Percentiles rank a stretch among this genome's conserved stretches.
Evolutionary conservation across 2,888 invertebrate genomes (phyloP).

Genomic region (Plagiodera versicolora): DNA sequence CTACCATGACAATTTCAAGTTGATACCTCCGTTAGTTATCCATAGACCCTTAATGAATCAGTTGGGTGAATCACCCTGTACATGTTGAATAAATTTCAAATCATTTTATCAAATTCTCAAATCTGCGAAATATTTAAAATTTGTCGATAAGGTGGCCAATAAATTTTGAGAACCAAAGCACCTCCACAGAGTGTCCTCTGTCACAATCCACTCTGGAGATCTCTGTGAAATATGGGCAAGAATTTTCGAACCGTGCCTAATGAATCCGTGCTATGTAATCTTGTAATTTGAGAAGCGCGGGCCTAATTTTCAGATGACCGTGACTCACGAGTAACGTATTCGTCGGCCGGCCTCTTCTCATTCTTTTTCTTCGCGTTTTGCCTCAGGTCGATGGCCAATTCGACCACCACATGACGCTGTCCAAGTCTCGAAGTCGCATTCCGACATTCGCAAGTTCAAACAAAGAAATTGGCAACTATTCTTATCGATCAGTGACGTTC

Average conservation of each 20-base stretch:
- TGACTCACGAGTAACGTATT: conserved; percentile 1
- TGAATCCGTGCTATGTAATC: background rate
- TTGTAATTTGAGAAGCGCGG: background rate
- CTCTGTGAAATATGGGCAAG: background rate
- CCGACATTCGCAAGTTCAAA: background rate
- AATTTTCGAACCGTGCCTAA: background rate
- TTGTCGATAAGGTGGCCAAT: too few species aligned
- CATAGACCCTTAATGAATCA: too few species aligned
- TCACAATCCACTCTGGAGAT: background rate
- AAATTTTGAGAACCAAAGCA: too few species aligned
- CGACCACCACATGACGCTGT: conserved; percentile 30
- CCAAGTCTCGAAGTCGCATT: background rate
- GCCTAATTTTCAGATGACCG: background rate
- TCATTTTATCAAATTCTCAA: too few species aligned
- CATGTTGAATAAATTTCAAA: too few species aligned
- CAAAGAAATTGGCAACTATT: background rate
- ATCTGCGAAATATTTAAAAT: too few species aligned
- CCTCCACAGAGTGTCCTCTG: too few species aligned
- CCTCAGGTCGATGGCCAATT: conserved; percentile 32
- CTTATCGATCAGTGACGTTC: too few species aligned
- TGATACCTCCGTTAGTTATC: too few species aligned
- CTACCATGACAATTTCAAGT: too few species aligned
- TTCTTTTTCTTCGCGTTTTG: conserved; percentile 4
- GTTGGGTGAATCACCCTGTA: too few species aligned
- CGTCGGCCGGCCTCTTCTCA: background rate